phyloP scores from a whole-genome alignment of 2,797 vertebrate species.

The Halcyon smyrnensis region DNA sequence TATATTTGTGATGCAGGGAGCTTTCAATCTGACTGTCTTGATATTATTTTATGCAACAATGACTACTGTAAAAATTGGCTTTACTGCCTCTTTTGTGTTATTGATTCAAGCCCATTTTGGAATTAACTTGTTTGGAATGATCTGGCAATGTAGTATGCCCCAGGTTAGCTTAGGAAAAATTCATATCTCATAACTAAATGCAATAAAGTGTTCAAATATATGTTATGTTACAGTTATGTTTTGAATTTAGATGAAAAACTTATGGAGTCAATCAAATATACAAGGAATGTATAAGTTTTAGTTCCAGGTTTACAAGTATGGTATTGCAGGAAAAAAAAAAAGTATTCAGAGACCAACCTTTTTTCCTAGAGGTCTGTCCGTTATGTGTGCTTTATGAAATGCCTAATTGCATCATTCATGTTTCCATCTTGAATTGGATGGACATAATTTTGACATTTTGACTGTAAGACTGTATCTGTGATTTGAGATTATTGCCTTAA shows the following conservation, averaged over 20 bases:
- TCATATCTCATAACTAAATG: slow-evolving; percentile 67
- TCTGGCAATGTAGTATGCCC: slow-evolving; percentile 46
- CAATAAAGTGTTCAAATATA: slow-evolving; percentile 69
- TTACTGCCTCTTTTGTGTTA: slow-evolving; percentile 68
- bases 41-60: slow-evolving; percentile 71
- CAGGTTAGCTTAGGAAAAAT: slow-evolving; percentile 59
- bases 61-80: slow-evolving; percentile 68
- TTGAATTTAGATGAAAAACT: slow-evolving; percentile 71
- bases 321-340: background rate
- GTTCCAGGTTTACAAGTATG: slow-evolving; percentile 21
- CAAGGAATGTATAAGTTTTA: slow-evolving; percentile 33
- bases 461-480: slow-evolving; percentile 2
- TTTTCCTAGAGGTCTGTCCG: slow-evolving; percentile 30
- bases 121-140: slow-evolving; percentile 73
- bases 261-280: slow-evolving; percentile 65
- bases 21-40: slow-evolving; percentile 66
- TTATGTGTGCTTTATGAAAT: slow-evolving; percentile 2
- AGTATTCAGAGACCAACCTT: slow-evolving; percentile 19
- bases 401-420: slow-evolving; percentile 8
- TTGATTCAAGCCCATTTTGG: slow-evolving; percentile 68
- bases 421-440: slow-evolving; percentile 23
- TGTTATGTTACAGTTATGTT: slow-evolving; percentile 57
- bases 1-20: slow-evolving; percentile 62
- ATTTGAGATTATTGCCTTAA: slow-evolving; percentile 56
- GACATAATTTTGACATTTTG: slow-evolving; percentile 55